Percentiles rank a stretch among this genome's conserved stretches.
Evolutionary conservation across 2,113 vertebrate genomes (phyloP).

Genomic region (Meles meles): DNA sequence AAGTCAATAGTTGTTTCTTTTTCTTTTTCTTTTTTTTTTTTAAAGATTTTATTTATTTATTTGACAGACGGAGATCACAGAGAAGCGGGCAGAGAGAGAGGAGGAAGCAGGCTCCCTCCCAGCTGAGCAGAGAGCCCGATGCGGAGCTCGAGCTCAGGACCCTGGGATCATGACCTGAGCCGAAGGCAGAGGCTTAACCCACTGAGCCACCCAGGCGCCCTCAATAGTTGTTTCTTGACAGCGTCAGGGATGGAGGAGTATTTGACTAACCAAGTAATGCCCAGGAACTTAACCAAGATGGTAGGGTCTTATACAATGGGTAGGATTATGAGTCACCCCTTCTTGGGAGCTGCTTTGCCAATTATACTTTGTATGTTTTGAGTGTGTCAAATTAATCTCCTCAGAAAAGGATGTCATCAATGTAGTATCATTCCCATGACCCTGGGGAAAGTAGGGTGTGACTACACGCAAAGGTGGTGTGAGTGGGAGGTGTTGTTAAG

Average conservation of each 20-base stretch:
- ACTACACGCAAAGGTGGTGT: neutral
- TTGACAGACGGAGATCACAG: too few relatives aligned
- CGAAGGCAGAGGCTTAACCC: too few relatives aligned
- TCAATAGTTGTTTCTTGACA: neutral
- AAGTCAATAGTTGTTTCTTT: neutral
- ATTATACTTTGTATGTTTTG: neutral
- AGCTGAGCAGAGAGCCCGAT: too few relatives aligned
- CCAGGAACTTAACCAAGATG: neutral
- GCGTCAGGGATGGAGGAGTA: accelerated
- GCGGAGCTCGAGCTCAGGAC: too few relatives aligned
- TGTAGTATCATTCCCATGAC: neutral
- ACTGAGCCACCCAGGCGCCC: too few relatives aligned
- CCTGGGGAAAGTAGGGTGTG: neutral
- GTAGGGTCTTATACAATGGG: neutral
- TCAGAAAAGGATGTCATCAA: neutral
- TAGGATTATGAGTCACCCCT: neutral
- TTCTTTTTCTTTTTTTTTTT: neutral
- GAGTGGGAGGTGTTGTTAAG: neutral
- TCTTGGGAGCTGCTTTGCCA: neutral
- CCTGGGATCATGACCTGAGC: too few relatives aligned
- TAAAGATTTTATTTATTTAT: too few relatives aligned
- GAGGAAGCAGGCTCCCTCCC: too few relatives aligned
- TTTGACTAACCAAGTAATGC: neutral
- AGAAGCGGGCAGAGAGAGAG: too few relatives aligned
- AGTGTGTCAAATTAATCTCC: neutral